Evolutionary conservation across 2,113 vertebrate genomes (phyloP).

Genomic region (Triplophysa tibetana): DNA sequence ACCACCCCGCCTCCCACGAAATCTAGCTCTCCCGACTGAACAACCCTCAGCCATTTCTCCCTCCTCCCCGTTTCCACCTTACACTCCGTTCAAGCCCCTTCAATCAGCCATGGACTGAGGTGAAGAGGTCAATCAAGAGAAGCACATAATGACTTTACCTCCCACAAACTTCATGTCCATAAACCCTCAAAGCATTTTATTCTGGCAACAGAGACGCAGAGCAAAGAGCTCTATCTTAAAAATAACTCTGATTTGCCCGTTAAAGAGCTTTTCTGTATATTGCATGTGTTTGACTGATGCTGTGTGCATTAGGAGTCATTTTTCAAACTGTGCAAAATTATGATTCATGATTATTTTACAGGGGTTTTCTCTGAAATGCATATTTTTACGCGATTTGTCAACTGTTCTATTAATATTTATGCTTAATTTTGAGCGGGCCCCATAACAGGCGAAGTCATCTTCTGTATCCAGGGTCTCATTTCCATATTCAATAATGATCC

Average conservation of each 20-base stretch:
- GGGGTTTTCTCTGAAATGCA: not conserved
- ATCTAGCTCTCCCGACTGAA: constrained; percentile 76
- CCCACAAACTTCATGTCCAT: not conserved
- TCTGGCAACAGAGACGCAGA: not conserved
- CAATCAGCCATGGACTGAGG: constrained; percentile 15
- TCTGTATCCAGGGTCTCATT: not conserved
- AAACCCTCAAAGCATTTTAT: not conserved
- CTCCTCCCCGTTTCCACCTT: constrained; percentile 39
- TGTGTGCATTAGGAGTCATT: constrained; percentile 10
- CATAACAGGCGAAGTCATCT: not conserved
- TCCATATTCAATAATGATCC: not conserved
- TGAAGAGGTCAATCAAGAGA: constrained; percentile 17
- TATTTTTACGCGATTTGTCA: constrained; percentile 21
- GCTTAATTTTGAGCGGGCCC: not conserved
- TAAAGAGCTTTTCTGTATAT: constrained; percentile 23
- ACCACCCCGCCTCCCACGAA: constrained; percentile 83
- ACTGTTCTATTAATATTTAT: constrained; percentile 34
- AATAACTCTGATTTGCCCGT: not conserved
- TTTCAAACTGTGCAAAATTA: not conserved
- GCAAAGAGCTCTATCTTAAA: constrained; percentile 1
- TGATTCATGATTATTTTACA: not conserved
- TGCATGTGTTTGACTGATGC: constrained; percentile 11
- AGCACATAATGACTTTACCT: constrained; percentile 28
- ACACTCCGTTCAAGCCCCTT: not conserved
- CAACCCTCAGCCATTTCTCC: not conserved